Conservation (phyloP, 2,113 vertebrate species). For the Casuarius casuarius region DNA sequence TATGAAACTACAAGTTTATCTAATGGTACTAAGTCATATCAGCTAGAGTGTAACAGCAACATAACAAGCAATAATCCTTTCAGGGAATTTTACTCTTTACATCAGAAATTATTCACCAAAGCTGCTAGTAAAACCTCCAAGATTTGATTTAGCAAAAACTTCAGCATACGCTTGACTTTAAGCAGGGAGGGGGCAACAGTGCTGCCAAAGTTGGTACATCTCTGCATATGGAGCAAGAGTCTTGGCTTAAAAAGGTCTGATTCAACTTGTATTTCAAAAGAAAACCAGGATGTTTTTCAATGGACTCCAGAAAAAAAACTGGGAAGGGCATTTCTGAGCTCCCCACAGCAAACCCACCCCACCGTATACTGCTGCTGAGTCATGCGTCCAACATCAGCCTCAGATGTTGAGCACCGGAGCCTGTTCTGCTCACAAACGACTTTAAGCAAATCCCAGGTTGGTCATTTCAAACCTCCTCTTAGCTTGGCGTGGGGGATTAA, state of each 20-base stretch:
- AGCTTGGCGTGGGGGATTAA: neutral
- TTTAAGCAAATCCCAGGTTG: neutral
- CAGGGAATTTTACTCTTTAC: neutral
- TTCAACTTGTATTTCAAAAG: neutral
- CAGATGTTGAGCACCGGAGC: neutral
- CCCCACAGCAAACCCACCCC: neutral
- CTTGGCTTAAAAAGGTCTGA: neutral
- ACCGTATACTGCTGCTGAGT: neutral
- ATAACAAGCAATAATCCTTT: neutral
- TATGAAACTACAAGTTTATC: neutral
- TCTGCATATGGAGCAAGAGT: neutral
- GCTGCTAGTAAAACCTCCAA: neutral
- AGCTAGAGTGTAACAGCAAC: neutral
- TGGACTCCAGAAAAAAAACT: neutral
- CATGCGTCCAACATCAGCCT: accelerated
- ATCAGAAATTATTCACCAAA: neutral
- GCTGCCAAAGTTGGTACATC: accelerated
- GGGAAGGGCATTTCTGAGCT: neutral
- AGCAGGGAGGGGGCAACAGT: neutral
- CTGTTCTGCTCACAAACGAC: neutral
- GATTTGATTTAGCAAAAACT: neutral
- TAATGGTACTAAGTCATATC: neutral
- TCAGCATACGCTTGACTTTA: neutral
- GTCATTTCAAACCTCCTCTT: neutral
- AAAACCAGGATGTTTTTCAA: neutral